phyloP scores from a whole-genome alignment of 2,113 vertebrate genomes.

The Centrocercus urophasianus region DNA sequence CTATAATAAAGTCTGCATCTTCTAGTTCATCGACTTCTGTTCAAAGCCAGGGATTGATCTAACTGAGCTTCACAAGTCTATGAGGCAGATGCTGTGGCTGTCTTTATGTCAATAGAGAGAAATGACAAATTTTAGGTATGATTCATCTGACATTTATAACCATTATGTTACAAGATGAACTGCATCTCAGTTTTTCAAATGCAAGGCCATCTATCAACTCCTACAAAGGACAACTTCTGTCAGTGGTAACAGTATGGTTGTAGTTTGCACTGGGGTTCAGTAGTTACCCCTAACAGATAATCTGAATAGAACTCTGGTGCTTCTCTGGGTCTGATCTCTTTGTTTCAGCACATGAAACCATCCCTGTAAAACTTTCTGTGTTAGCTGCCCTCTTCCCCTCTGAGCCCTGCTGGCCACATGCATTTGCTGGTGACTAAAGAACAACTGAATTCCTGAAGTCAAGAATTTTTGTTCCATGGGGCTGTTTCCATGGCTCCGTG shows the following conservation, averaged over 20 bases:
- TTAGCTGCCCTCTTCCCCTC: neutral
- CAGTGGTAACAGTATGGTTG: neutral
- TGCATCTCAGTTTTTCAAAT: neutral
- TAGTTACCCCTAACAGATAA: neutral
- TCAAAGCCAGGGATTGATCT: neutral
- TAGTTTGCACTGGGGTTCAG: neutral
- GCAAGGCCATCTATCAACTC: neutral
- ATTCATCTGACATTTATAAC: neutral
- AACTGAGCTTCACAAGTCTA: neutral
- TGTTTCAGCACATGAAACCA: neutral
- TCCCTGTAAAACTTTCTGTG: neutral
- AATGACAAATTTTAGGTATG: neutral
- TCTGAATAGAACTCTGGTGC: neutral
- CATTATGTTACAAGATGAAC: neutral
- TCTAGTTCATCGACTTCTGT: neutral
- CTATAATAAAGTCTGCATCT: neutral
- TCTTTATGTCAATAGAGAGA: neutral
- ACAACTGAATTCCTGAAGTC: neutral
- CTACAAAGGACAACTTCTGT: neutral
- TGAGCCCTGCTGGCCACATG: neutral
- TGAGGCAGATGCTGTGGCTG: neutral
- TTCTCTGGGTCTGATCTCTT: neutral
- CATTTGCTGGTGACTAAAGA: slow-evolving; percentile 1
- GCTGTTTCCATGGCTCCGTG: slow-evolving; percentile 25
- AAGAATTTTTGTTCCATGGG: neutral